Evolutionary conservation across 1,140 invertebrate species (phyloP).

Genomic region (Meteorus sp.): DNA sequence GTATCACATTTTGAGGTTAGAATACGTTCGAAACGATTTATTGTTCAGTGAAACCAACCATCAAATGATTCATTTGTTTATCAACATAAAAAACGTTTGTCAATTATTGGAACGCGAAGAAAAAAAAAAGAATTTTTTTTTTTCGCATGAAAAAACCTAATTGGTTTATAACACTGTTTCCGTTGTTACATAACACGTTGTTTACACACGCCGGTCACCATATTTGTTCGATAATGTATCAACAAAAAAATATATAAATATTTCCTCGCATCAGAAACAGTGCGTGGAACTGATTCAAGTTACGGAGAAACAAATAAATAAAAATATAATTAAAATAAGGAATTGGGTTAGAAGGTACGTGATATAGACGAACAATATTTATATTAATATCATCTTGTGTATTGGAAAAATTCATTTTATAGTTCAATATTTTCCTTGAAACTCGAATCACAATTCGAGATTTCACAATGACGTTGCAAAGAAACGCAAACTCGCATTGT

Average conservation of each 20-base stretch:
- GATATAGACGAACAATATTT: too few species aligned
- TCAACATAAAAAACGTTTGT: not conserved
- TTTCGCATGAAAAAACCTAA: not conserved
- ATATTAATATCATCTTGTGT: too few species aligned
- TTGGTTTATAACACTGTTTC: conserved; percentile 1
- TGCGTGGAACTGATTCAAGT: not conserved
- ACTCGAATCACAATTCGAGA: too few species aligned
- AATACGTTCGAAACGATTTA: not conserved
- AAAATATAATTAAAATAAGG: too few species aligned
- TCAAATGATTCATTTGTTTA: not conserved
- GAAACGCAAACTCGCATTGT: too few species aligned
- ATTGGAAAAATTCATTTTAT: too few species aligned
- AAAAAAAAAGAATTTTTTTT: too few species aligned
- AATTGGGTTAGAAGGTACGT: too few species aligned
- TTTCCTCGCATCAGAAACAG: not conserved
- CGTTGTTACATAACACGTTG: conserved; percentile 15
- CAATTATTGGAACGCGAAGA: conserved; percentile 5
- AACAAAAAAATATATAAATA: not conserved
- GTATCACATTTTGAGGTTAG: not conserved
- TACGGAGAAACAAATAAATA: too few species aligned
- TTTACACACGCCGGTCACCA: conserved; percentile 12
- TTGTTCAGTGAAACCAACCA: not conserved
- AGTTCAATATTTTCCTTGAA: too few species aligned
- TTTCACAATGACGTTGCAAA: too few species aligned
- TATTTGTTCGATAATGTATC: conserved; percentile 10